A percentile compares a stretch with the other conserved stretches of the same genome.
phyloP scores from a whole-genome alignment of 2,797 vertebrate species.

The Phylloscopus collybita region DNA sequence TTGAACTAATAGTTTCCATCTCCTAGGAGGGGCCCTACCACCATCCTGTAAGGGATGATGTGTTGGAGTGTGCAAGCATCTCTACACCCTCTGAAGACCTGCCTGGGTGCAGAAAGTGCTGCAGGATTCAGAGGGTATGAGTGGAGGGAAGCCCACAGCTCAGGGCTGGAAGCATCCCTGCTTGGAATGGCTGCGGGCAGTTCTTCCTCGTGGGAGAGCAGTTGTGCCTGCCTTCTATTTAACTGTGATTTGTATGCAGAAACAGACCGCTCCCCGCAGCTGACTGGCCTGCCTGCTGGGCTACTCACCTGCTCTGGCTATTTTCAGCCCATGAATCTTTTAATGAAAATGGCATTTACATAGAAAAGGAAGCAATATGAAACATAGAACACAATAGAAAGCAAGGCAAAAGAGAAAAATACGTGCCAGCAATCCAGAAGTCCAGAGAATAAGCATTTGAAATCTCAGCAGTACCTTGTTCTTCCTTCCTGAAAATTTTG shows the following conservation, averaged over 20 bases:
- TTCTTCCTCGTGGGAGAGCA: neutral
- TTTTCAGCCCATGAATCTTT: slow-evolving; percentile 13
- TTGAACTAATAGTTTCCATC: neutral
- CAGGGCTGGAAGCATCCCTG: neutral
- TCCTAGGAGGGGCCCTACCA: neutral
- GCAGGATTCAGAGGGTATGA: neutral
- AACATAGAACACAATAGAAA: neutral
- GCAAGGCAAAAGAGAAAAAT: neutral
- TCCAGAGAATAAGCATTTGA: neutral
- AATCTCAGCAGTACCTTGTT: neutral
- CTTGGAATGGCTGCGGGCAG: neutral
- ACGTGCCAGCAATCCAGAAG: neutral
- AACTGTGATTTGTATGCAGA: slow-evolving; percentile 13
- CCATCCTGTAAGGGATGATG: neutral
- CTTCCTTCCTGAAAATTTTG: neutral
- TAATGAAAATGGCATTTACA: slow-evolving; percentile 5
- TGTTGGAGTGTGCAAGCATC: neutral
- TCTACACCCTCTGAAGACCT: neutral
- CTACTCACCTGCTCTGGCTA: slow-evolving; percentile 25
- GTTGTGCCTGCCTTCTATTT: neutral
- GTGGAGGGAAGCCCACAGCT: neutral
- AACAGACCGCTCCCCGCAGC: neutral
- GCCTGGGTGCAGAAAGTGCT: neutral
- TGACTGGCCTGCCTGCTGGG: slow-evolving; percentile 41
- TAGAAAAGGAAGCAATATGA: neutral